These are phyloP conservation scores for Mirounga angustirostris DNA, from an alignment of 2,113 vertebrate species.

Conservation along the genomic window DNA sequence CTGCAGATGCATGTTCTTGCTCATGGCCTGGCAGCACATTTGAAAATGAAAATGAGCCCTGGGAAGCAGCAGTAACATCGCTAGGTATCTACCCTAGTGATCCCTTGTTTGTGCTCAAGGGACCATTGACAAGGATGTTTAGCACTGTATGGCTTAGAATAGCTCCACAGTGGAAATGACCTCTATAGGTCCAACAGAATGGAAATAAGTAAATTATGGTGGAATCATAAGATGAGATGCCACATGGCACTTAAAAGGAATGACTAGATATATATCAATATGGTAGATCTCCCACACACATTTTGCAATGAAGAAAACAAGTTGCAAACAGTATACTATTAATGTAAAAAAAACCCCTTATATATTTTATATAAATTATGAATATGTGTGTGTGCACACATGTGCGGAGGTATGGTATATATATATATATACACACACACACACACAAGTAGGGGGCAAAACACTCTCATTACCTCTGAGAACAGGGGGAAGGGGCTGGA, in stretches of 20 bases:
- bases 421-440: too few relatives aligned
- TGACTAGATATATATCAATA: not conserved
- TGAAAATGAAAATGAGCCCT: not conserved
- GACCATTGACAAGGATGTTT: not conserved
- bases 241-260: not conserved
- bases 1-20: not conserved
- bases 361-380: not conserved
- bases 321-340: not conserved
- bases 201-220: not conserved
- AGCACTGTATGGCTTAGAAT: not conserved
- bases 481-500: not conserved
- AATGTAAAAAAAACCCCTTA: not conserved
- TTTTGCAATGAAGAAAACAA: not conserved
- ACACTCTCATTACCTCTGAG: not conserved
- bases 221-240: conserved; percentile 7
- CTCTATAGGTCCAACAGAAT: not conserved
- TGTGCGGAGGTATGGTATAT: not conserved
- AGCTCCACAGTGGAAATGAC: not conserved
- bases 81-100: not conserved
- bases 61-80: not conserved
- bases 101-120: not conserved
- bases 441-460: not conserved
- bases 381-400: not conserved
- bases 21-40: not conserved
- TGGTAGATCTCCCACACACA: not conserved